Evolutionary conservation across 2,113 vertebrate genomes (phyloP), one percentile per base, ranked within the genome.

Genomic region (Mola mola): DNA sequence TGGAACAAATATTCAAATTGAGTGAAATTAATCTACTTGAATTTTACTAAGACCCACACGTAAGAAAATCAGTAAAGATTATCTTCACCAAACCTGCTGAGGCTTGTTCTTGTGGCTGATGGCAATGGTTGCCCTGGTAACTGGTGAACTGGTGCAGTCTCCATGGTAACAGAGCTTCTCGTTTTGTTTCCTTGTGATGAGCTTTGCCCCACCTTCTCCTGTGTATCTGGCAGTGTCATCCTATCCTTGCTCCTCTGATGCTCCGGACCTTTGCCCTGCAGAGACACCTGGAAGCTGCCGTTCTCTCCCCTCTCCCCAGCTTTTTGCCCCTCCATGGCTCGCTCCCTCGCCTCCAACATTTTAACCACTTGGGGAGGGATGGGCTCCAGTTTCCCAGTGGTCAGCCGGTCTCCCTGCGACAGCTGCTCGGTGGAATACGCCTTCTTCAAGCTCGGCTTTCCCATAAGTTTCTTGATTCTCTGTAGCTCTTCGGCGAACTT

Each of bases 401-500:
- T 80, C 83, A 4, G 43, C 48, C 0, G 72, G 72, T 69, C 92
- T 58, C 68, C 89, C 33, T 47, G 90, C 2, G 66, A 82, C 87
- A 87, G 90, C 87, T 78, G 94, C 84, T 91, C 92, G 0, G 88
- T 85, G 56, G 90, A 93, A 56, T 80, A 87, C 0, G 91, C 83
- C 66, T 90, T 92, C 76, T 83, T 90, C 51, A 92, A 53, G 63
- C 75, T 79, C 0, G 88, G 79, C 20, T 80, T 91, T 20, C 85
- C 83, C 36, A 95, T 92, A 0, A 96, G 93, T 64, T 90, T 89
- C 72, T 96, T 96, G 87, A 98, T 95, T 58, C 96, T 92, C 43
- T 92, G 93, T 47, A 98, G 90, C 85, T 98, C 96, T 72, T 94
- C 94, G 0, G 94, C 89, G 40, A 98, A 96, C 78, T 94, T 95